These are phyloP conservation scores for Aphidoletes aphidimyza DNA, from an alignment of 2,888 invertebrate genomes.

Conservation along the genomic window DNA sequence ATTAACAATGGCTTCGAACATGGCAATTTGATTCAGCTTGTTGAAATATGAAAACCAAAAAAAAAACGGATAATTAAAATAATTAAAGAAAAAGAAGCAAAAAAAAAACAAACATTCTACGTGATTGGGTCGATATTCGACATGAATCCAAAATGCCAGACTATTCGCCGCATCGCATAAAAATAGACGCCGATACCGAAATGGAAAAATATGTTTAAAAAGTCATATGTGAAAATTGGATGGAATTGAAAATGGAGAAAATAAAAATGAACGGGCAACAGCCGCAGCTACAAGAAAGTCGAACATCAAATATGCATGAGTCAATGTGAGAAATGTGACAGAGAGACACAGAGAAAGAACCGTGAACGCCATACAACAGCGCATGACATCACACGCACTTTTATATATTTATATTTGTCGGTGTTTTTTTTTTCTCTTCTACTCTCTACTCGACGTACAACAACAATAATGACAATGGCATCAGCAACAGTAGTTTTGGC, in stretches of 20 bases:
- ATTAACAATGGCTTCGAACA: too few relatives aligned
- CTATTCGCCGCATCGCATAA: not conserved
- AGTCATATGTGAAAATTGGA: not conserved
- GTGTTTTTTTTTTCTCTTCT: too few relatives aligned
- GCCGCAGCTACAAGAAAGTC: not conserved
- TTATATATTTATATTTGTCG: not conserved
- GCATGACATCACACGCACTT: not conserved
- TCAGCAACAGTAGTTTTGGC: too few relatives aligned
- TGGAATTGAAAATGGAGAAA: not conserved
- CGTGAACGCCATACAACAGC: not conserved
- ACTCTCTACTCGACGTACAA: not conserved
- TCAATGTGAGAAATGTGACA: not conserved
- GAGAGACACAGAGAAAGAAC: not conserved
- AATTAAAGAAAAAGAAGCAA: too few relatives aligned
- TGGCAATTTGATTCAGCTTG: too few relatives aligned
- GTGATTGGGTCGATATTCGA: not conserved
- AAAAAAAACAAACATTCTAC: not conserved
- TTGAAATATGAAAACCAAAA: too few relatives aligned
- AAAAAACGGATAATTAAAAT: too few relatives aligned
- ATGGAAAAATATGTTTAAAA: constrained; percentile 23
- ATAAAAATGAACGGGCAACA: not conserved
- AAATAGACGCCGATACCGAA: constrained; percentile 25
- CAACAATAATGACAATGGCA: constrained; percentile 25
- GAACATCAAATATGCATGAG: constrained; percentile 8
- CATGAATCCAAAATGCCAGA: not conserved